Base-by-base conservation (phyloP, 30 jellyfish, hydroid and myxozoan species). In the Cassiopea xamachana region DNA sequence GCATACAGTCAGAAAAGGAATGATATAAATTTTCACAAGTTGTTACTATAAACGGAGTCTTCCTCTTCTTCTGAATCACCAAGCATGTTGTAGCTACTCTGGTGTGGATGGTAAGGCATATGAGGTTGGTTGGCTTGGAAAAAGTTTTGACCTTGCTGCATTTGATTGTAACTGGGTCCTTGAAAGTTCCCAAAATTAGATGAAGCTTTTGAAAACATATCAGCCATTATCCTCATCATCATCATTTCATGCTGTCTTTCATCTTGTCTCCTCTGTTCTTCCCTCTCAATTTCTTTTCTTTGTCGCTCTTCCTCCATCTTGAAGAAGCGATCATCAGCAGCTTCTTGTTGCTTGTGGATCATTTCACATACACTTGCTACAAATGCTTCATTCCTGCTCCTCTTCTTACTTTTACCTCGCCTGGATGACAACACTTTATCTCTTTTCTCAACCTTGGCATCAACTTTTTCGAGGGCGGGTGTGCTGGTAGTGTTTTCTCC, bases 211-310 rank as follows among this genome's bases (percentile, higher is more conserved):
- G 55, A 46, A 69, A 84, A 84, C 92, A 84, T 84, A 15, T 73
- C 55, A 5, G 86, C 92, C 92, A 84, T 84, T 86, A 84, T 84
- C 75, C 60, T 72, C 92, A 84, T 84, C 86, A 84, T 84, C 27
- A 51, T 15, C 9, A 84, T n/a, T n/a, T 84, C 92, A 46, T 84
- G 92, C 19, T 84, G 67, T 46, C 13, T 72, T 47, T 84, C 92
- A 48, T 84, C 92, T 43, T 44, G 48, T 39, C 92, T 70, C 47
- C 86, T 73, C 79, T 73, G 19, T 13, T 71, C 92, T 27, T 70
- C 85, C 45, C 18, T 19, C 61, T 84, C 77, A 17, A 69, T 13
- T 18, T 84, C 85, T 84, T 39, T 47, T 48, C 69, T 5, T 8
- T 73, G 92, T 45, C 92, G 16, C 64, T 55, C 64, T 55, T 55